A percentile compares a stretch with the other conserved stretches of the same genome.
Conservation (phyloP, 1,140 invertebrate genomes). For the Cyclargus thomasi region DNA sequence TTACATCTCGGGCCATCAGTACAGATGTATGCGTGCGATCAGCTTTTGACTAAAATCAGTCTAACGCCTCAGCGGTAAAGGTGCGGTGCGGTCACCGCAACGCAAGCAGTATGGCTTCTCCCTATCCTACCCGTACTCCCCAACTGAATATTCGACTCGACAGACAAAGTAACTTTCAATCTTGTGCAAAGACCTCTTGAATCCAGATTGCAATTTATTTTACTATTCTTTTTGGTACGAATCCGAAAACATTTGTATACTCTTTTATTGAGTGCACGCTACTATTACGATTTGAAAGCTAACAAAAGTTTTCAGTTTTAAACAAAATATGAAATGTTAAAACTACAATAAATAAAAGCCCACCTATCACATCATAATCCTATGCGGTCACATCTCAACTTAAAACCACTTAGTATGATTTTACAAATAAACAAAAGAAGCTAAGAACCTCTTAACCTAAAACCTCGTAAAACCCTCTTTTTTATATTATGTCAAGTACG, state of each 20-base stretch:
- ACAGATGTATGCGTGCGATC: too few species aligned
- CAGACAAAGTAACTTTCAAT: slow-evolving; percentile 13
- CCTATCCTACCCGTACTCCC: background rate
- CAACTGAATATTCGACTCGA: slow-evolving; percentile 12
- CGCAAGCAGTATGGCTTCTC: slow-evolving; percentile 7
- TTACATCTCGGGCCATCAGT: too few species aligned
- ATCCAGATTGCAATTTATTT: slow-evolving; percentile 14
- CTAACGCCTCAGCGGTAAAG: too few species aligned
- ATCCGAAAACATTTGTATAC: background rate
- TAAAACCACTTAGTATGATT: background rate
- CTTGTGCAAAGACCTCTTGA: slow-evolving; percentile 16
- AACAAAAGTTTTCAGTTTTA: too few species aligned
- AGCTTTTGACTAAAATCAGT: too few species aligned
- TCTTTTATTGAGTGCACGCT: background rate
- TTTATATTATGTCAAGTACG: too few species aligned
- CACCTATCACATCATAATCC: background rate
- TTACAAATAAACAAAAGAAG: too few species aligned
- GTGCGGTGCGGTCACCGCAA: slow-evolving; percentile 1
- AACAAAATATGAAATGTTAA: too few species aligned
- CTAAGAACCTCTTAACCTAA: too few species aligned
- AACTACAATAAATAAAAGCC: too few species aligned
- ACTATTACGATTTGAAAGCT: background rate
- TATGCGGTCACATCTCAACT: background rate
- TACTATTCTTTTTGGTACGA: background rate
- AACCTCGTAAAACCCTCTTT: too few species aligned